A percentile compares a stretch with the other conserved stretches of the same genome.
Conservation (phyloP, 2,113 vertebrate species). For the Vombatus ursinus region DNA sequence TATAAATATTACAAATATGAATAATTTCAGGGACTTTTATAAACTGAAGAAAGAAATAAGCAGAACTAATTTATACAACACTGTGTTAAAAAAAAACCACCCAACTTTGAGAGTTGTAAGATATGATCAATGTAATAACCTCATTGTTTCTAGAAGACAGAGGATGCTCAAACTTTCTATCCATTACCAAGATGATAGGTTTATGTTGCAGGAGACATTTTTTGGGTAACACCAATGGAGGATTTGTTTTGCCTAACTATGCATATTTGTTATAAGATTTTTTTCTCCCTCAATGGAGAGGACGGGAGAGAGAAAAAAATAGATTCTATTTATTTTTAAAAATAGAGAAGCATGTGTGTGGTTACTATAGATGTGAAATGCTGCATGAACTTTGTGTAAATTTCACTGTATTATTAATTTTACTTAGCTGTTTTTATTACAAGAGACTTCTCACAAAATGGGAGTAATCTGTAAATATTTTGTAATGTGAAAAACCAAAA, state of each 20-base stretch:
- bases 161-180: neutral
- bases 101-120: no score
- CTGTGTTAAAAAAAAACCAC: neutral
- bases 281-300: neutral
- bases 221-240: neutral
- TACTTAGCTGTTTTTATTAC: neutral
- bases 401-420: neutral
- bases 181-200: neutral
- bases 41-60: neutral
- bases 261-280: neutral
- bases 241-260: neutral
- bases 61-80: neutral
- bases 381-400: neutral
- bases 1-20: neutral
- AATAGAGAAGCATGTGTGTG: neutral
- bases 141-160: neutral
- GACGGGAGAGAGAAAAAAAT: neutral
- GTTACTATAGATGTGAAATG: neutral
- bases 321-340: neutral
- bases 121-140: neutral
- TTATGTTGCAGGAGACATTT: neutral
- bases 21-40: neutral
- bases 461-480: neutral
- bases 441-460: neutral
- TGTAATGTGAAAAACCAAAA: neutral